Evolutionary conservation across 2,888 invertebrate species (phyloP).

Genomic region (Stenichneumon culpator): DNA sequence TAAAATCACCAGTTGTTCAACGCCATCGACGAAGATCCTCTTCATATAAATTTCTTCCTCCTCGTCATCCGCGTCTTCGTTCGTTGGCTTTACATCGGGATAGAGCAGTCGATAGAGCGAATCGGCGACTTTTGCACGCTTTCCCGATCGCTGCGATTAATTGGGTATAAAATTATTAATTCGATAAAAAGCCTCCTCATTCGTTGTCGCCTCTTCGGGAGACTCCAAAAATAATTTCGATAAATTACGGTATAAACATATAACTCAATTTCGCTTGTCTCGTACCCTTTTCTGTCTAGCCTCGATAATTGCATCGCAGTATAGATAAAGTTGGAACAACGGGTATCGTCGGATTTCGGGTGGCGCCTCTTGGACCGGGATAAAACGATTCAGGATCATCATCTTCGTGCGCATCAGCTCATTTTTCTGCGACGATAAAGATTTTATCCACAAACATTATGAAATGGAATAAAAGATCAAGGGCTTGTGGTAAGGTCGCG

Average conservation of each 20-base stretch:
- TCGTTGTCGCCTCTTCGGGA: not conserved
- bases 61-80: slow-evolving; percentile 68
- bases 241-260: not conserved
- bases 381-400: slow-evolving; percentile 89
- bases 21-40: slow-evolving; percentile 71
- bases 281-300: slow-evolving; percentile 76
- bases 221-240: not conserved
- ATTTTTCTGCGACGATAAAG: slow-evolving; percentile 85
- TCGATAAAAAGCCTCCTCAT: not conserved
- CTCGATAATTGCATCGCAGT: slow-evolving; percentile 78
- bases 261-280: not conserved
- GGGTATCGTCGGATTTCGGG: slow-evolving; percentile 89
- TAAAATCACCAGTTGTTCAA: slow-evolving; percentile 70
- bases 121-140: slow-evolving; percentile 72
- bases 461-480: not conserved
- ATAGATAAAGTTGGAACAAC: slow-evolving; percentile 86
- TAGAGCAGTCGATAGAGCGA: slow-evolving; percentile 76
- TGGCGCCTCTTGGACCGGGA: slow-evolving; percentile 89
- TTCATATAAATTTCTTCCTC: slow-evolving; percentile 76
- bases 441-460: not conserved
- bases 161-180: not conserved
- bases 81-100: slow-evolving; percentile 69
- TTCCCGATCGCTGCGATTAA: slow-evolving; percentile 68
- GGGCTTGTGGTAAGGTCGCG: no score
- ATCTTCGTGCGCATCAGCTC: slow-evolving; percentile 90